Evolutionary conservation across 2,888 invertebrate species (phyloP).

Genomic region (Pocota personata): DNA sequence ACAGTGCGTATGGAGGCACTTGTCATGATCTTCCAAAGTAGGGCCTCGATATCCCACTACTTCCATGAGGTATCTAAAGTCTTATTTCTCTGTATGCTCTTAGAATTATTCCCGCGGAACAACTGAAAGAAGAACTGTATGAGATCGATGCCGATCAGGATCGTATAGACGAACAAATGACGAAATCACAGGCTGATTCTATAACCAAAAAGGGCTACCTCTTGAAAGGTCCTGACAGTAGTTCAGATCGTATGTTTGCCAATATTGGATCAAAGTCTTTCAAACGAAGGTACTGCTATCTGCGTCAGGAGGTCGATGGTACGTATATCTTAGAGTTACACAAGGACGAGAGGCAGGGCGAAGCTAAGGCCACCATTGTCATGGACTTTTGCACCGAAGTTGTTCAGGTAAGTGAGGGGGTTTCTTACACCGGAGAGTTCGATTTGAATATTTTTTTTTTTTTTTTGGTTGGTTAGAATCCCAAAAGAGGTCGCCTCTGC

Average conservation of each 20-base stretch:
- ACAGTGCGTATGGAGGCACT: constrained; percentile 93
- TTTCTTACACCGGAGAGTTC: neutral
- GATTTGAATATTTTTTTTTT: neutral
- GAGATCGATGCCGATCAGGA: constrained; percentile 95
- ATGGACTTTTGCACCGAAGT: constrained; percentile 97
- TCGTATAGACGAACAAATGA: constrained; percentile 88
- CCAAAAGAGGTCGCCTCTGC: constrained; percentile 92
- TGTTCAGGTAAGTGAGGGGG: constrained; percentile 85
- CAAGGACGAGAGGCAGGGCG: constrained; percentile 96
- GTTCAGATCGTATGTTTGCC: constrained; percentile 94
- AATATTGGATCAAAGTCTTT: constrained; percentile 96
- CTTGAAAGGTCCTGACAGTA: constrained; percentile 95
- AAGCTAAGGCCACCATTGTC: constrained; percentile 95
- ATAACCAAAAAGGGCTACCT: constrained; percentile 96
- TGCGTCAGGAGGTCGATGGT: constrained; percentile 95
- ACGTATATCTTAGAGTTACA: constrained; percentile 95
- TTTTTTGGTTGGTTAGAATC: constrained; percentile 85
- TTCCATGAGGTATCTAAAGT: neutral
- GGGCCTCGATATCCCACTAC: constrained; percentile 50
- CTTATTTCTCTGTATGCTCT: neutral
- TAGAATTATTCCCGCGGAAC: constrained; percentile 84
- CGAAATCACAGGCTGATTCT: constrained; percentile 87
- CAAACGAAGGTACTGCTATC: constrained; percentile 93
- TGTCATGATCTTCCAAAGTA: constrained; percentile 94
- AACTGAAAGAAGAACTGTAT: constrained; percentile 92